These are phyloP conservation scores for Bufotes viridis DNA, from an alignment of 2,797 vertebrate species.

Conservation along the genomic window DNA sequence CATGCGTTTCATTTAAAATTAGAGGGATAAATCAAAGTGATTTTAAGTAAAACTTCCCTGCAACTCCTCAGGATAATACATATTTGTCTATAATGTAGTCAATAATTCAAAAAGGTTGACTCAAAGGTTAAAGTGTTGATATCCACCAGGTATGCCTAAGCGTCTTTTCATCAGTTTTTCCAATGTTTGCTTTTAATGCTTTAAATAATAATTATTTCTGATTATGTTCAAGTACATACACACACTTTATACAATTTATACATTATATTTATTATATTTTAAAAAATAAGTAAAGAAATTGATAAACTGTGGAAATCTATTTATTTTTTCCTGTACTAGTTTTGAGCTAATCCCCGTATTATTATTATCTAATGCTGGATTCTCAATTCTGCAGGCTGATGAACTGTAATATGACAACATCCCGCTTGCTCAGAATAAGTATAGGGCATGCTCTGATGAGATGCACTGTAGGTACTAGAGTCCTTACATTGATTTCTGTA, in stretches of 20 bases:
- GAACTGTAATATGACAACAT: too few species aligned
- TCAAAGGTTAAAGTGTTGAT: conserved; percentile 57
- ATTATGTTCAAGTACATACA: not conserved
- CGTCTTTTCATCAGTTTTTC: not conserved
- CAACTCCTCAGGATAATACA: conserved; percentile 37
- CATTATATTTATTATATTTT: not conserved
- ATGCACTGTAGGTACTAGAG: too few species aligned
- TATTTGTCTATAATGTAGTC: conserved; percentile 57
- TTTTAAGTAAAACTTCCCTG: conserved; percentile 61
- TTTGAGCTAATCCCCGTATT: too few species aligned
- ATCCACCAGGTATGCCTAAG: not conserved
- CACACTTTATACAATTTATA: not conserved
- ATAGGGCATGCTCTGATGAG: too few species aligned
- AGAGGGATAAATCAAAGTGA: conserved; percentile 52
- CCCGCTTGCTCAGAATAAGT: too few species aligned
- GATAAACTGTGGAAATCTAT: too few species aligned
- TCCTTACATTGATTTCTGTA: too few species aligned
- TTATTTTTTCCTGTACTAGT: too few species aligned
- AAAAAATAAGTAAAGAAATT: too few species aligned
- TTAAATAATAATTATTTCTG: not conserved
- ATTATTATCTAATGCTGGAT: too few species aligned
- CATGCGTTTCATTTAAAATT: conserved; percentile 44
- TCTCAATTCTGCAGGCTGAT: too few species aligned
- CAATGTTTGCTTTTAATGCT: conserved; percentile 2
- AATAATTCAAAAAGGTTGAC: conserved; percentile 59